phyloP scores from a whole-genome alignment of 2,888 invertebrate genomes.

The Melanostoma scalare region DNA sequence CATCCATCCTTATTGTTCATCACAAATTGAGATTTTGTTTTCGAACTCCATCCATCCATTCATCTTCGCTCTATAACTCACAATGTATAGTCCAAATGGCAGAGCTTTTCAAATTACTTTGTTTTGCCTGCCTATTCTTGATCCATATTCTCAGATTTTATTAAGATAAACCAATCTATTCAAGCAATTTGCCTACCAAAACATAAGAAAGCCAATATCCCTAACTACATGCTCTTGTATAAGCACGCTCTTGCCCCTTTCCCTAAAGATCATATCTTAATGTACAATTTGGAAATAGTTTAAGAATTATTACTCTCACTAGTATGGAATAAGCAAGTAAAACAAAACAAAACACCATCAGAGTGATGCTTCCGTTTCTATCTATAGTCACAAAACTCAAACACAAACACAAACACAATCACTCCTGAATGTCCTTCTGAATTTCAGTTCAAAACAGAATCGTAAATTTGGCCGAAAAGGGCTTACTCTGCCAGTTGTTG shows the following conservation, averaged over 20 bases:
- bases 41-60: background rate
- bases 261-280: slow-evolving; percentile 53
- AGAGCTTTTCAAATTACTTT: slow-evolving; percentile 45
- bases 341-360: background rate
- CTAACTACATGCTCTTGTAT: background rate
- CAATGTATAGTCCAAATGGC: background rate
- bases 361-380: background rate
- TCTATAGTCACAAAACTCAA: no score
- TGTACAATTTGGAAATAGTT: slow-evolving; percentile 19
- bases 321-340: background rate
- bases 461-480: slow-evolving; percentile 36
- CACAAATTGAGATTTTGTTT: no score
- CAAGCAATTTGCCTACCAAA: slow-evolving; percentile 55
- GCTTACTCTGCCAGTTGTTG: slow-evolving; percentile 22
- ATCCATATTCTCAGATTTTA: slow-evolving; percentile 46
- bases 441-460: slow-evolving; percentile 28
- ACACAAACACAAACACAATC: no score
- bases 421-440: background rate
- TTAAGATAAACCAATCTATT: slow-evolving; percentile 59
- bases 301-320: slow-evolving; percentile 27
- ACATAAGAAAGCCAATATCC: slow-evolving; percentile 20
- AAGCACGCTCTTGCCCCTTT: slow-evolving; percentile 7
- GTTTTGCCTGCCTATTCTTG: slow-evolving; percentile 22
- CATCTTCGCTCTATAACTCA: slow-evolving; percentile 13
- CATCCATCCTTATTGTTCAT: no score